Evolutionary conservation across 2,797 vertebrate genomes (phyloP).

Genomic region (Lophius americanus): DNA sequence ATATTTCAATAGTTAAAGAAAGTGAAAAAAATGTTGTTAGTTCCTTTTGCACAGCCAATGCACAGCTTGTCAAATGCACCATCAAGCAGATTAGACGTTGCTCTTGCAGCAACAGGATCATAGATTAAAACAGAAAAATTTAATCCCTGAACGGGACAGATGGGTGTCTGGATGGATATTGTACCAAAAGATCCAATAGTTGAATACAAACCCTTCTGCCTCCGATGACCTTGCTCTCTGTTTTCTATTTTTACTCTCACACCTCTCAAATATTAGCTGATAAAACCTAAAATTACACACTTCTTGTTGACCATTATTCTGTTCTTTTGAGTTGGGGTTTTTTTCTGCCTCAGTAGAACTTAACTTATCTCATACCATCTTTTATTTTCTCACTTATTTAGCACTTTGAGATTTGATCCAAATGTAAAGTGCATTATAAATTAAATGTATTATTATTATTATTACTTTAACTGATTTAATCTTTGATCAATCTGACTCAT

Average conservation of each 20-base stretch:
- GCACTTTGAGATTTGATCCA: no score
- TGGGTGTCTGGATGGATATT: slow-evolving; percentile 51
- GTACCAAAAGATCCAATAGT: slow-evolving; percentile 20
- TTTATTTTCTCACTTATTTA: background rate
- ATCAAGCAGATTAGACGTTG: slow-evolving; percentile 47
- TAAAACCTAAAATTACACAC: background rate
- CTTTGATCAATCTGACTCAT: background rate
- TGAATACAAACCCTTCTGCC: background rate
- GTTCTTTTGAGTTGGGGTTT: background rate
- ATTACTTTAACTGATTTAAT: background rate
- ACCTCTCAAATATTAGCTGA: background rate
- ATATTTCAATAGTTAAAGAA: no score
- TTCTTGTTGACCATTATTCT: background rate
- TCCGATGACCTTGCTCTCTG: background rate
- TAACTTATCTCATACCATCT: no score
- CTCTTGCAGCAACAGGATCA: slow-evolving; percentile 18
- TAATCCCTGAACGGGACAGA: slow-evolving; percentile 41
- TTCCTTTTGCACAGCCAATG: background rate
- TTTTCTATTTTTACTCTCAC: slow-evolving; percentile 9
- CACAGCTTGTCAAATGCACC: slow-evolving; percentile 51
- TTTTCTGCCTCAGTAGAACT: no score
- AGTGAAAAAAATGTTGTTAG: no score
- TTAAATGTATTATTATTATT: no score
- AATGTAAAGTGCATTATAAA: no score
- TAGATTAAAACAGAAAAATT: slow-evolving; percentile 54